Evolutionary conservation across 2,113 vertebrate genomes (phyloP).

Genomic region (Toxotes jaculatrix): DNA sequence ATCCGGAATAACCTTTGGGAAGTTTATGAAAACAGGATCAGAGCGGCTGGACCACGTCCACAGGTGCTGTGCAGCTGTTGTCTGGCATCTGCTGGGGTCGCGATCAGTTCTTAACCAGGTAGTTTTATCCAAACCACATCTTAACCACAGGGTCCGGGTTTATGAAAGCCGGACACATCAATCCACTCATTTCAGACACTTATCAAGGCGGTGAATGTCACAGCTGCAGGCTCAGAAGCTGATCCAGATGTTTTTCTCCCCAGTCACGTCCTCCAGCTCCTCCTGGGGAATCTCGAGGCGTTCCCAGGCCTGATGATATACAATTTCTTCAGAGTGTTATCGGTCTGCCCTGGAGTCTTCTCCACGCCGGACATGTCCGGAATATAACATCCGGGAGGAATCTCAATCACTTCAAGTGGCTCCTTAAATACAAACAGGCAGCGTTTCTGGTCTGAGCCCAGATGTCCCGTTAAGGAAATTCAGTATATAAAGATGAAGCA

Average conservation of each 20-base stretch:
- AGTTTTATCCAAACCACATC: no score
- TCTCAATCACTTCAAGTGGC: background rate
- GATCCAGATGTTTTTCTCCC: background rate
- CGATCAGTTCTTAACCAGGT: no score
- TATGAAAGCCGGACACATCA: no score
- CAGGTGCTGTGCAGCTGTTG: no score
- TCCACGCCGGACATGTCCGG: background rate
- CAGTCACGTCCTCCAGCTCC: background rate
- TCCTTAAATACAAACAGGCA: background rate
- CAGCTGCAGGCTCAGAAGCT: background rate
- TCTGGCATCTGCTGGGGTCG: no score
- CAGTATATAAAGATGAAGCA: no score
- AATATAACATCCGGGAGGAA: background rate
- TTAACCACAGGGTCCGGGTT: no score
- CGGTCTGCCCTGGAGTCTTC: background rate
- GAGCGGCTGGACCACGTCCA: no score
- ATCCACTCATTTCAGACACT: background rate
- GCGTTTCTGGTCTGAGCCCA: background rate
- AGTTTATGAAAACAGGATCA: no score
- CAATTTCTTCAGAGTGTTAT: no score
- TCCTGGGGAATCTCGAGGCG: background rate
- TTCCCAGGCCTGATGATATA: background rate
- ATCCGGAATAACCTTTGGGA: no score
- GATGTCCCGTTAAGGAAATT: no score
- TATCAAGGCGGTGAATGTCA: rapidly evolving